Base-by-base conservation (phyloP, 2,888 invertebrate species). In the Lasioglossum calceatum region DNA sequence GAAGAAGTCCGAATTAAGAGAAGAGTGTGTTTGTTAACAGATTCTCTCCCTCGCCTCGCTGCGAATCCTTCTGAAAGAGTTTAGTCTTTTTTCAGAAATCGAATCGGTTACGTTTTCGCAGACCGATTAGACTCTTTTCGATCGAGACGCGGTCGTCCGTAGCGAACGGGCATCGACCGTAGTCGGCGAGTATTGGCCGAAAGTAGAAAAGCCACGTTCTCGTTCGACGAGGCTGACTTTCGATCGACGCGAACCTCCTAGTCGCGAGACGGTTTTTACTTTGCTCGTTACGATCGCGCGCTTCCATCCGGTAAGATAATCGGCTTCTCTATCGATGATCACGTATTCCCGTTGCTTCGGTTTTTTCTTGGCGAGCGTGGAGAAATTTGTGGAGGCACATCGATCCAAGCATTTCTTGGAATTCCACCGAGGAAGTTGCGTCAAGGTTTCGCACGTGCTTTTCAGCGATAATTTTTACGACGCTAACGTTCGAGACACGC, bases 311-410 rank as follows among this genome's bases (percentile, higher is more conserved):
- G 73, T 61, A 73, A 75, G 83, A 77, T 82, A 85, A 94, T 94
- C 94, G 91, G 92, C 94, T 92, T 93, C 85, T 91, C 94, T 94
- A 93, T 92, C 92, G 90, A 92, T 88, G 88, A 91, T 93, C 94
- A 94, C 94, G 94, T 94, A 79, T 85, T 91, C 92, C 14, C 81
- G 77, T 50, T 78, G 78, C 70, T 42, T 54, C 36, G 23, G 42
- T 16, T 44, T 19, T 76, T 79, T 42, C n/a, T n/a, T 67, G 1
- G 4, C 39, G 5, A 70, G 4, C 39, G 23, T 12, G 1, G 4
- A 70, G 4, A 70, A 39, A 70, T 19, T 23, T 3, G 8, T 3
- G 36, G 39, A 39, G 23, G 23, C 39, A 4, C 39, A 10, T 12
- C 70, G 3, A 39, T 44, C 12, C 72, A 64, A n/a, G n/a, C 23